Percentiles rank a stretch among this genome's conserved stretches.
These are phyloP conservation scores for Rhagonycha fulva DNA, from an alignment of 2,888 invertebrate species.

Conservation along the genomic window DNA sequence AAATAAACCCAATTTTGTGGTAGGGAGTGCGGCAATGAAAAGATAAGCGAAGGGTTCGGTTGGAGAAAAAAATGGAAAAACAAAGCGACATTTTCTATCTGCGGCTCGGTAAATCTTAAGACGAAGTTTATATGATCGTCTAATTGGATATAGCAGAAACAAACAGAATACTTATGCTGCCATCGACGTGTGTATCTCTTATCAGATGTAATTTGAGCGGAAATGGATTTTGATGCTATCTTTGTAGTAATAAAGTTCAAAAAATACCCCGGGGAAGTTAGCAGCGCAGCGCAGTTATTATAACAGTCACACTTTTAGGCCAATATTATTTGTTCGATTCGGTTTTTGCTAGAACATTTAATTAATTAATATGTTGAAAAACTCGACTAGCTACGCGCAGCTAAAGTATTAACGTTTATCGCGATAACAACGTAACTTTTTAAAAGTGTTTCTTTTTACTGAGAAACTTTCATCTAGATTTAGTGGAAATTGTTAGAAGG, in stretches of 20 bases:
- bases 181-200: neutral
- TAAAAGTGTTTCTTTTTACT: too few relatives aligned
- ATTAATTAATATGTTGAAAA: too few relatives aligned
- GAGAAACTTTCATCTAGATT: too few relatives aligned
- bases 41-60: constrained; percentile 30
- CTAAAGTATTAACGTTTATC: too few relatives aligned
- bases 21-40: constrained; percentile 14
- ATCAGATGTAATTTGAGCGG: neutral
- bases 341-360: too few relatives aligned
- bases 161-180: constrained; percentile 12
- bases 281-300: neutral
- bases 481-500: too few relatives aligned
- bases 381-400: too few relatives aligned
- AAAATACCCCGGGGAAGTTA: neutral
- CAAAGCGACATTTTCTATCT: constrained; percentile 49
- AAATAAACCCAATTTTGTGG: constrained; percentile 29
- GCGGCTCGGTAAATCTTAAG: constrained; percentile 47
- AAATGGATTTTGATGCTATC: neutral
- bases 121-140: constrained; percentile 36
- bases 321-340: neutral
- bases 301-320: neutral
- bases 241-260: neutral
- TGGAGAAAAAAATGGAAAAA: constrained; percentile 33
- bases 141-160: constrained; percentile 33
- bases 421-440: too few relatives aligned